Evolutionary conservation across 2,888 invertebrate genomes (phyloP).

Genomic region (Apodemia hepburni): DNA sequence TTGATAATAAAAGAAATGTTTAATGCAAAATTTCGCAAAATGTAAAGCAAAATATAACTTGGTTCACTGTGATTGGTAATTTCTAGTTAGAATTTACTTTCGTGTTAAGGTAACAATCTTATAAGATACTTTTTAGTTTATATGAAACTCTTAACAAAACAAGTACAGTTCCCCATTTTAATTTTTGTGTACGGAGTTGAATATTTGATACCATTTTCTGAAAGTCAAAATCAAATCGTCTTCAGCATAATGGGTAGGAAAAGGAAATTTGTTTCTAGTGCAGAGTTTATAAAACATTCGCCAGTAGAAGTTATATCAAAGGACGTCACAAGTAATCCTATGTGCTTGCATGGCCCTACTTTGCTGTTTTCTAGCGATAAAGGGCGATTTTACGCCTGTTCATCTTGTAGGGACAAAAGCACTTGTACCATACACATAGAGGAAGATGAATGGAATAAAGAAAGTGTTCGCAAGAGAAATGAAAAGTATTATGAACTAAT

Average conservation of each 20-base stretch:
- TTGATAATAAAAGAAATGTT: too few species aligned
- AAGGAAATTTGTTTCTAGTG: slow-evolving; percentile 47
- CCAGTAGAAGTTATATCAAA: slow-evolving; percentile 76
- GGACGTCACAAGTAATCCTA: slow-evolving; percentile 82
- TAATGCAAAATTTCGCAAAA: too few species aligned
- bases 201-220: background rate
- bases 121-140: too few species aligned
- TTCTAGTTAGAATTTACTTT: too few species aligned
- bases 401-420: slow-evolving; percentile 90
- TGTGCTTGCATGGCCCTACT: slow-evolving; percentile 89
- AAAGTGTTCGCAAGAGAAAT: slow-evolving; percentile 64
- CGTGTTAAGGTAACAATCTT: too few species aligned
- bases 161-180: too few species aligned
- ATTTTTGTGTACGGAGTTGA: background rate
- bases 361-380: slow-evolving; percentile 83
- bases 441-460: slow-evolving; percentile 74
- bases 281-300: slow-evolving; percentile 37
- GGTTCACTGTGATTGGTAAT: too few species aligned
- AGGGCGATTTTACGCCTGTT: slow-evolving; percentile 88
- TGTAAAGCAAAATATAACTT: too few species aligned
- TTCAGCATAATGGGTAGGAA: slow-evolving; percentile 54
- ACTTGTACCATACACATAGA: slow-evolving; percentile 86
- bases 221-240: background rate
- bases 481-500: slow-evolving; percentile 66
- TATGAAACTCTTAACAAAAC: too few species aligned